Evolutionary conservation across 2,888 invertebrate genomes (phyloP).

Genomic region (Calliscelio sp.): DNA sequence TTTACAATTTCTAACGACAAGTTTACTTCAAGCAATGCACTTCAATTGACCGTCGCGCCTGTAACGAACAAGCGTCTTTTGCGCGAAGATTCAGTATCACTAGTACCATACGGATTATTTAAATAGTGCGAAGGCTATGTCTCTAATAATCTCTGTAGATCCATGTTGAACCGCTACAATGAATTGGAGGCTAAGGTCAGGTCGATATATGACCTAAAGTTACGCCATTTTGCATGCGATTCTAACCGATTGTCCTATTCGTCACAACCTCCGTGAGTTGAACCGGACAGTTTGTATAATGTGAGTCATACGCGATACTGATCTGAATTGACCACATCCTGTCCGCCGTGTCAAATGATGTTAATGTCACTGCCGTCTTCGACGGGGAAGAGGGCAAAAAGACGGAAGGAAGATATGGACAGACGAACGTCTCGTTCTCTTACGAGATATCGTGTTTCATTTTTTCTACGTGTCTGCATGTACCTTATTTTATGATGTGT

Average conservation of each 20-base stretch:
- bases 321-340: constrained; percentile 85
- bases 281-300: constrained; percentile 70
- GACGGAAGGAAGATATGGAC: constrained; percentile 74
- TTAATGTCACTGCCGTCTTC: constrained; percentile 82
- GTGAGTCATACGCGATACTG: constrained; percentile 78
- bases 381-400: constrained; percentile 63
- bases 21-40: constrained; percentile 19
- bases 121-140: constrained; percentile 69
- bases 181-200: constrained; percentile 82
- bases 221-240: constrained; percentile 76
- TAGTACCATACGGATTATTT: constrained; percentile 34
- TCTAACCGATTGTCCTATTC: constrained; percentile 78
- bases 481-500: constrained; percentile 31
- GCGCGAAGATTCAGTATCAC: constrained; percentile 40
- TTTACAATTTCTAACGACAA: constrained; percentile 20
- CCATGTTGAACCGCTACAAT: constrained; percentile 52
- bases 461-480: neutral
- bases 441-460: constrained; percentile 43
- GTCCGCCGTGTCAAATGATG: constrained; percentile 82
- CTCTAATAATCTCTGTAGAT: constrained; percentile 68
- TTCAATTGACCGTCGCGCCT: constrained; percentile 30
- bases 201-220: constrained; percentile 75
- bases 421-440: constrained; percentile 69
- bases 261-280: constrained; percentile 75
- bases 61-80: constrained; percentile 49